Base-by-base conservation (phyloP, 2,797 vertebrate genomes). In the Pipistrellus kuhlii region DNA sequence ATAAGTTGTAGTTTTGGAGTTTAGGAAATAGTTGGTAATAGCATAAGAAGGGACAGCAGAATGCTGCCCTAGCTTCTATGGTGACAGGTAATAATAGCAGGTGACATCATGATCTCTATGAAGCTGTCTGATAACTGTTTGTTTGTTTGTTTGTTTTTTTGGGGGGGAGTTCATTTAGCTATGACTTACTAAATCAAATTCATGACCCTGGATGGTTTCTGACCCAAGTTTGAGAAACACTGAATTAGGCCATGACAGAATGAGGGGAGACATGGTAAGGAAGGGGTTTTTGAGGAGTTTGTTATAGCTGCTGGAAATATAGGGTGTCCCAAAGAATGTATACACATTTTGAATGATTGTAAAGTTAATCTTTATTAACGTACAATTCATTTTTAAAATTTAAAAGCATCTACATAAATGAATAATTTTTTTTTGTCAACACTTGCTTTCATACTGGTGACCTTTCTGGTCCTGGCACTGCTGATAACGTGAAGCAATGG, bases 221-320 rank as follows among this genome's bases (percentile, higher is more conserved):
- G 69, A 85, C 44, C 10, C 25, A 25, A 93, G 23, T 81, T 80
- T 85, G 38, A 85, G 48, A 84, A 96, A 76, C 23, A 81, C 20
- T 62, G 78, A 87, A 17, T 27, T 68, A 77, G 69, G 15, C 57
- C 23, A 8, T 80, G 51, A 64, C 25, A 75, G 12, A 69, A 15
- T 83, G 27, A 88, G 21, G 55, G 17, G 44, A 93, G 20, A 59
- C 7, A n/a, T 35, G 21, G 30, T 32, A 41, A 90, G n/a, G 35
- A 10, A 72, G 8, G 12, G 17, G 13, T 76, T 38, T 69, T 69
- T 62, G 64, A 87, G 23, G 69, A 78, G 41, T 75, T 41, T 88
- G 38, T 80, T 51, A 27, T 71, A 62, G 57, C 25, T 88, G 25
- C 30, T 88, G 25, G 71, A 73, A 90, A 41, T 62, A n/a, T n/a